Evolutionary conservation across 2,797 vertebrate genomes (phyloP), one percentile per base, ranked within the genome.

Genomic region (Eptatretus atami): DNA sequence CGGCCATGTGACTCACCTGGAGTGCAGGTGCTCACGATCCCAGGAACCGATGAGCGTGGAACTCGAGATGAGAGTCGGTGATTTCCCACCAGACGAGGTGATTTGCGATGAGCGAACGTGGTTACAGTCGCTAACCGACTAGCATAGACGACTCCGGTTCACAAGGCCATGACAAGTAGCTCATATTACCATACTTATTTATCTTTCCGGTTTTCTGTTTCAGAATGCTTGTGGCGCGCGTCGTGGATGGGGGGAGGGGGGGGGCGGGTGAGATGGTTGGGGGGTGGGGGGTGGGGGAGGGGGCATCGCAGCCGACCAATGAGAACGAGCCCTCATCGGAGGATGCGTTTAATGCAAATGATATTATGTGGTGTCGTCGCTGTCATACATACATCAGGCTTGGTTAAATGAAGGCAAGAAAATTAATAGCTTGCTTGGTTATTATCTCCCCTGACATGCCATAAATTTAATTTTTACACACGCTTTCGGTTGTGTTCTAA

Each of bases 401-500:
- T 84, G 80, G 81, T 79, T 79, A 86, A 87, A 98, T 94, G 87
- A 95, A 98, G 90, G 88, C 83, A 85, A 24, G 87, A 93, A 87
- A 98, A 93, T 87, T 98, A 95, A 98, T 98, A 95, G 88, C 88
- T 90, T 86, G 92, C 85, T 84, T 87, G 87, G 86, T 94, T 95
- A 83, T 88, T 93, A 93, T 94, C 94, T 88, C 94, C 93, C 79
- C 84, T 93, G 90, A 98, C 90, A 98, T 93, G 86, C 90, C 88
- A 95, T 94, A 95, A 94, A 98, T 98, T 95, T 98, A 95, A 98
- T 98, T 95, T 60, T 95, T 94, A 95, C 88, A 98, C 86, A 94
- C 88, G 92, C 86, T 90, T 95, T 95, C 88, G 95, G 95, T 98
- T 98, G 95, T 88, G 95, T 98, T 98, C 95, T 94, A 95, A 88